Evolutionary conservation across 2,113 vertebrate species (phyloP).

Genomic region (Channa argus): DNA sequence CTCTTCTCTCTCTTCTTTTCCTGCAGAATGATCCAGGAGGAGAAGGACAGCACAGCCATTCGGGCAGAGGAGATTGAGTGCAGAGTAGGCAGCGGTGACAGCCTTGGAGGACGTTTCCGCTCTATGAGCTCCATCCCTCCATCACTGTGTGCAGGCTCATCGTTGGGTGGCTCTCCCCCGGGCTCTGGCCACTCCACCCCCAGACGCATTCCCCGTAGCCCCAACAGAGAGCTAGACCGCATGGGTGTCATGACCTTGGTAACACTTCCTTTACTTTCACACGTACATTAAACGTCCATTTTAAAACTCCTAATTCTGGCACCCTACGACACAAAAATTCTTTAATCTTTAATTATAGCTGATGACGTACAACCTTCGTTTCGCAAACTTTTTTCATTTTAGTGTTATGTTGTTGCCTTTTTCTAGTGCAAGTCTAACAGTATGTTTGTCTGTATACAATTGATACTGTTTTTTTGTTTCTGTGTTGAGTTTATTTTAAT

Average conservation of each 20-base stretch:
- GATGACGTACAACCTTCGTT: too few species aligned
- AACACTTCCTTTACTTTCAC: slow-evolving; percentile 50
- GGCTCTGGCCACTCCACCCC: slow-evolving; percentile 93
- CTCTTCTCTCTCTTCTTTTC: neutral
- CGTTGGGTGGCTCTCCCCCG: slow-evolving; percentile 89
- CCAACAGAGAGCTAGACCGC: slow-evolving; percentile 92
- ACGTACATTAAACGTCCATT: neutral
- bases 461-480: neutral
- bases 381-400: too few species aligned
- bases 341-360: too few species aligned
- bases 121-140: slow-evolving; percentile 89
- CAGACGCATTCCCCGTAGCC: slow-evolving; percentile 88
- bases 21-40: slow-evolving; percentile 94
- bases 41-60: slow-evolving; percentile 94
- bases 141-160: slow-evolving; percentile 78
- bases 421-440: neutral
- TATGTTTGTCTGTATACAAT: neutral
- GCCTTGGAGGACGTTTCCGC: slow-evolving; percentile 86
- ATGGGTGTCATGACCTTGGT: slow-evolving; percentile 96
- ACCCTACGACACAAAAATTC: too few species aligned
- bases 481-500: neutral
- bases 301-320: neutral
- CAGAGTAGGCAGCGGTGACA: slow-evolving; percentile 91
- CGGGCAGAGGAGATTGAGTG: slow-evolving; percentile 96
- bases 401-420: neutral